These are phyloP conservation scores for Gila robusta DNA, from an alignment of 2,797 vertebrate genomes.

Conservation along the genomic window DNA sequence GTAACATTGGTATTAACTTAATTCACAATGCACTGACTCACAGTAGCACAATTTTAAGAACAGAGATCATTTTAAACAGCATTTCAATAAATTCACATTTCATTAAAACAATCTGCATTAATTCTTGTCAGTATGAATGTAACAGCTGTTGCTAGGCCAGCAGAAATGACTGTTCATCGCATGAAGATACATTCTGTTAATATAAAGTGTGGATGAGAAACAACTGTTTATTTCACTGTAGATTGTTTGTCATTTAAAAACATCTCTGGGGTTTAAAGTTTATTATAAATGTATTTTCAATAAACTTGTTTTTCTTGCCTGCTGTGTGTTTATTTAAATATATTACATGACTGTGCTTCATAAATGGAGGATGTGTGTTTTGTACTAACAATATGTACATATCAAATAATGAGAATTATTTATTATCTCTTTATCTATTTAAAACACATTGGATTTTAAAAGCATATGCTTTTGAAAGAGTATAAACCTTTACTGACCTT, in stretches of 20 bases:
- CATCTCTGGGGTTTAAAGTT: background rate
- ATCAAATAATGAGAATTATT: background rate
- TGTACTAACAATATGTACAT: background rate
- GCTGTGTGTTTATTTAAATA: background rate
- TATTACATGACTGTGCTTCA: background rate
- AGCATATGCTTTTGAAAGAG: background rate
- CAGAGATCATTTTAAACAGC: background rate
- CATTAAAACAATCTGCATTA: background rate
- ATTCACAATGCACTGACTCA: constrained; percentile 18
- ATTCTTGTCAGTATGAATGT: constrained; percentile 7
- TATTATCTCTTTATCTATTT: background rate
- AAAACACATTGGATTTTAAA: background rate
- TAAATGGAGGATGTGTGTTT: background rate
- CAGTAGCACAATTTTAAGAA: background rate
- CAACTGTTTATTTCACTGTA: background rate
- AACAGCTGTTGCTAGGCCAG: background rate
- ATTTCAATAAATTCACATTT: background rate
- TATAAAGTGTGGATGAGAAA: constrained; percentile 4
- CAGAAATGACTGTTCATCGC: background rate
- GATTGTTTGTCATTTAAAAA: background rate
- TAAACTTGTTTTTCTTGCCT: background rate
- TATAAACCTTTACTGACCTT: background rate
- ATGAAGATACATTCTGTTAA: background rate
- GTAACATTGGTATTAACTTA: constrained; percentile 14
- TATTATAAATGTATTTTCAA: background rate